These are phyloP conservation scores for Daubentonia madagascariensis DNA, from an alignment of 2,113 vertebrate species.

Conservation along the genomic window DNA sequence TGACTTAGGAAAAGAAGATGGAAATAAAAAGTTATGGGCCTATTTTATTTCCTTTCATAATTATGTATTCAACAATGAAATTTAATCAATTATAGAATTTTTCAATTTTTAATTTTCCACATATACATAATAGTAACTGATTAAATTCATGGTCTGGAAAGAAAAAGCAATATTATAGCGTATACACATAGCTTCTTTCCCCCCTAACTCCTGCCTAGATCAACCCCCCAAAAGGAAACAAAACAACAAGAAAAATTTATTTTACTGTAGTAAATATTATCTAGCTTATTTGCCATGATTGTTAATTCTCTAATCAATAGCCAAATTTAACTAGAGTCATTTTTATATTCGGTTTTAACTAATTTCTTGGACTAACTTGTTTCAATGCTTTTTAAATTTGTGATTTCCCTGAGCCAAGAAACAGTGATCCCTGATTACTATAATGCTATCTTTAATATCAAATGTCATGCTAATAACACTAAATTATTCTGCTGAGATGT, in stretches of 20 bases:
- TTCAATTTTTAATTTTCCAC: background rate
- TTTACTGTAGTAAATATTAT: background rate
- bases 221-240: background rate
- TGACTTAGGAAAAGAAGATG: background rate
- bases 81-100: background rate
- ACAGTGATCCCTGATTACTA: background rate
- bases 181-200: background rate
- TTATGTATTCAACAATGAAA: background rate
- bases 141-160: background rate
- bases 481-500: slow-evolving; percentile 31
- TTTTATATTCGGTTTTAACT: background rate
- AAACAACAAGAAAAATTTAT: background rate
- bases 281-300: background rate
- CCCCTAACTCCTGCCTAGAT: background rate
- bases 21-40: background rate
- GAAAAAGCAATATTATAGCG: background rate
- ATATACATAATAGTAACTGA: background rate
- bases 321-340: background rate
- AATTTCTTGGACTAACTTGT: background rate
- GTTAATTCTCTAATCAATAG: background rate
- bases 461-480: slow-evolving; percentile 32
- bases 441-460: slow-evolving; percentile 11
- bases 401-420: slow-evolving; percentile 22
- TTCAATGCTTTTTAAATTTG: background rate
- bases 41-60: slow-evolving; percentile 34